These are phyloP conservation scores for Diarsia brunnea DNA, from an alignment of 2,888 invertebrate species.

Conservation along the genomic window DNA sequence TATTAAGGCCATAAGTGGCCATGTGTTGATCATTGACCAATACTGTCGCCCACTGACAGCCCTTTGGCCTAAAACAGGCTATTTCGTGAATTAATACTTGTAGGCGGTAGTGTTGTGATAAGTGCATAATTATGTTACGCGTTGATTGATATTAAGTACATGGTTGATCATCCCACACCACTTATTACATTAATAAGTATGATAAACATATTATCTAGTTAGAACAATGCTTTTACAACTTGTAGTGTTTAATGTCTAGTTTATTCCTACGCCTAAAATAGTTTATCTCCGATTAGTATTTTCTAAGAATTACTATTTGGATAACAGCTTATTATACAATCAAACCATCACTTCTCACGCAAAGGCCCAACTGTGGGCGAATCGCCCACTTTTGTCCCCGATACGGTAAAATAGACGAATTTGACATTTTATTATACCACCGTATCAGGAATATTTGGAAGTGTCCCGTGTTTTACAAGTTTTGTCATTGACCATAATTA, in stretches of 20 bases:
- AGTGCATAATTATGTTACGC: constrained; percentile 36
- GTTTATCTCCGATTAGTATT: background rate
- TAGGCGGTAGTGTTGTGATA: constrained; percentile 40
- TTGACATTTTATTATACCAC: constrained; percentile 37
- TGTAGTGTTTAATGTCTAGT: background rate
- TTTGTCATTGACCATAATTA: constrained; percentile 43
- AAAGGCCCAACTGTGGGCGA: constrained; percentile 54
- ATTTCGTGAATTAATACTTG: constrained; percentile 21
- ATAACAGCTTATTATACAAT: constrained; percentile 37
- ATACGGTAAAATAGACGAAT: constrained; percentile 61
- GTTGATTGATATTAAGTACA: constrained; percentile 26
- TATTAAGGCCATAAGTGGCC: constrained; percentile 55
- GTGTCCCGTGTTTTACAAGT: constrained; percentile 32
- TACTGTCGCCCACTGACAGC: constrained; percentile 55
- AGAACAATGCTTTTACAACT: background rate
- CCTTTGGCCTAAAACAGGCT: constrained; percentile 48
- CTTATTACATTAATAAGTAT: background rate
- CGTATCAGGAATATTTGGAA: constrained; percentile 47
- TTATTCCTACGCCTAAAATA: constrained; percentile 20
- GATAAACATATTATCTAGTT: background rate
- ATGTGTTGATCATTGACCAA: constrained; percentile 57
- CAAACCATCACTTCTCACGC: constrained; percentile 38
- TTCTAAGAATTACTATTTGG: constrained; percentile 14
- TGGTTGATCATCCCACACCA: constrained; percentile 28
- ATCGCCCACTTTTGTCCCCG: constrained; percentile 59